Base-by-base conservation (phyloP, 2,797 vertebrate species). In the Sebastes matsubarae region DNA sequence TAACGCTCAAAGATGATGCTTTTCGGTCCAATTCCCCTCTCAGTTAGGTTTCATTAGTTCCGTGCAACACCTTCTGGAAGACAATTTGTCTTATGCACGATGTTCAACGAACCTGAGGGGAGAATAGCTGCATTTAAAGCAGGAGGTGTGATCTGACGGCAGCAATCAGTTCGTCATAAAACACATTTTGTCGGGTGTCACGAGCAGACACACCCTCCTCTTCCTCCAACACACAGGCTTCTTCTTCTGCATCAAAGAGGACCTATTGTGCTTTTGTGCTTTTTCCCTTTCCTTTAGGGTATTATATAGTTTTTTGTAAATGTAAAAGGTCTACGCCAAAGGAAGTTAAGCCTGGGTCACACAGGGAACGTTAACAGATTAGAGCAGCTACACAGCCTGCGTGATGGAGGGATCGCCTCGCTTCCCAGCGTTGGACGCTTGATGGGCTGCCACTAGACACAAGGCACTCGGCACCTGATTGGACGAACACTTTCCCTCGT, bases 31-130 rank as follows among this genome's bases (percentile, higher is more conserved):
- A 74, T 85, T 86, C 80, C 78, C 83, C 36, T 83, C 79, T 81
- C 75, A 58, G 68, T 88, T 81, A 75, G 77, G 63, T 91, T 88
- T 88, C 72, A 92, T 90, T 90, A 84, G 87, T 64, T 68, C 55
- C 25, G 30, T 61, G 46, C 64, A 72, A 68, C 64, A 77, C 68
- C 72, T 72, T 70, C 63, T 38, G 82, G 68, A 66, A 79, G 72
- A 74, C 80, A 66, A 88, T 85, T 79, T 74, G 61, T 83, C 78
- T 78, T 32, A n/a, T 63, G 30, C 32, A 66, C 46, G 80, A 73
- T 38, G 73, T 68, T 67, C 46, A 27, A 52, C 34, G 63, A 77
- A 76, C 79, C 66, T 58, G 61, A 65, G 55, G 80, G 73, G 73
- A 80, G 64, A 68, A 32, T 2, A 10, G 59, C 13, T 42, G 74